Evolutionary conservation across 2,113 vertebrate species (phyloP), one percentile per base, ranked within the genome.

Genomic region (Rhombomys opimus): DNA sequence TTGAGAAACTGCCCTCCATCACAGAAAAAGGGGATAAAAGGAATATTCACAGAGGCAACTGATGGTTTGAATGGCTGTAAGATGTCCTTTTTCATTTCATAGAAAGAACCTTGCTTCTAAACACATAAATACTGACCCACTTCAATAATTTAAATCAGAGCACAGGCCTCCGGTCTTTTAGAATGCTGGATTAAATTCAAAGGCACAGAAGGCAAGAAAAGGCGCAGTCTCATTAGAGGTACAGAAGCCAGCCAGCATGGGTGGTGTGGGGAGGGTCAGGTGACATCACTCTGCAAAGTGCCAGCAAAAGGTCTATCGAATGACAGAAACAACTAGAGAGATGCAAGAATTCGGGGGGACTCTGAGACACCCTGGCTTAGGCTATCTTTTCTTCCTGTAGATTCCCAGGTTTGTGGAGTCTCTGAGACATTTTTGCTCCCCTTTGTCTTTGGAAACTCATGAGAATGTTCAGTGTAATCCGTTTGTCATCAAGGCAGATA

Each of bases 121-220:
- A 87, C 82, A 68, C 52, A 84, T 73, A 91, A 94, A 91, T 89
- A 84, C 75, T 93, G 78, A 84, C 67, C 68, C n/a, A 70, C 32
- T 91, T 97, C 87, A 95, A 93, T 92, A 93, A 97, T 96, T 96
- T 57, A 90, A 80, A 73, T 92, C 87, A 78, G 75, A 96, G n/a
- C 65, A 52, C 61, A 90, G 57, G 8, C 87, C 80, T 41, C 88
- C 85, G 54, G 70, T 95, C 88, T 92, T 95, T 65, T 50, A 92
- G 92, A 94, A 92, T 95, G 63, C 78, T 92, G 30, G 35, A 50
- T 93, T 95, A 78, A 84, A 95, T 80, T 92, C 61, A 63, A 90
- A 93, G 68, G 54, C 59, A 65, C 12, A 13, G 0, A 25, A 89
- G 25, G 32, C 46, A 63, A 68, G 54, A 89, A 91, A 96, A 77